Evolutionary conservation across 1,140 invertebrate genomes (phyloP).

Genomic region (Conus ventricosus): DNA sequence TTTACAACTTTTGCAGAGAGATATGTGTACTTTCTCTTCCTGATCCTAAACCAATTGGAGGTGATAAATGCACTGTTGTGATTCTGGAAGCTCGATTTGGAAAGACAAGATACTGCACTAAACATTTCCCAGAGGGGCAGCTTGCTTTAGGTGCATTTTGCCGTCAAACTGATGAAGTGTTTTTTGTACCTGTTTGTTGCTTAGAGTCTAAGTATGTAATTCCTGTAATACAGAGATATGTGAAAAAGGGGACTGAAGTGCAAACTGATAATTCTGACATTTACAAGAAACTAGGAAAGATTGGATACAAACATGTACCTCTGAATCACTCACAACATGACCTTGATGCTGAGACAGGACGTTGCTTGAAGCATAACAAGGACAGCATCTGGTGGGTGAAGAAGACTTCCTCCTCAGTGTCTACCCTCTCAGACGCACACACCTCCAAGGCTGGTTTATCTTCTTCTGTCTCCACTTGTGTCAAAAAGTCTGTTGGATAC

Average conservation of each 20-base stretch:
- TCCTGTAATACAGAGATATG: background rate
- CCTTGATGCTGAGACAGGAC: background rate
- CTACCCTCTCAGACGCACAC: background rate
- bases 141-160: background rate
- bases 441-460: background rate
- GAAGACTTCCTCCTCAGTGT: background rate
- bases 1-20: conserved; percentile 6
- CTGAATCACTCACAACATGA: background rate
- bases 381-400: background rate
- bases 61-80: background rate
- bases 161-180: background rate
- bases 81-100: background rate
- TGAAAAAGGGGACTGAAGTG: background rate
- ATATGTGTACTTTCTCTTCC: background rate
- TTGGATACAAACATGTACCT: background rate
- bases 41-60: background rate
- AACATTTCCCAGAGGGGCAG: background rate
- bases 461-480: background rate
- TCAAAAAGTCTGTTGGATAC: background rate
- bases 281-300: background rate
- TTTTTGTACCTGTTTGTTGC: background rate
- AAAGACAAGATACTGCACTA: background rate
- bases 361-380: background rate
- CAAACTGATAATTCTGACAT: background rate
- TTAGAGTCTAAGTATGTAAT: background rate